Evolutionary conservation across 2,888 invertebrate genomes (phyloP).

Genomic region (Serripes groenlandicus): DNA sequence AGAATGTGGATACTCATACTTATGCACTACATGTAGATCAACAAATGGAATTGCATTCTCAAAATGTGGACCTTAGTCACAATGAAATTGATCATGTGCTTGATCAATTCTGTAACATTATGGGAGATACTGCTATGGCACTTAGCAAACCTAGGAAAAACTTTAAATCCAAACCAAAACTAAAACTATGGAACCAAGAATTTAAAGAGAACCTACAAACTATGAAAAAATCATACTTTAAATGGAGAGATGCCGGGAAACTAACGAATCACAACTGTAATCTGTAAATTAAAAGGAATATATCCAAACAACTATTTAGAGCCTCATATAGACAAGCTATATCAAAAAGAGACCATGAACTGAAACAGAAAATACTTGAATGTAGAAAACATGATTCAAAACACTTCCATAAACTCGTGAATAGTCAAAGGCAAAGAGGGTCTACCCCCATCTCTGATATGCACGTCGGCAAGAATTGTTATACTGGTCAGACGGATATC

Average conservation of each 20-base stretch:
- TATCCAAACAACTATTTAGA: neutral
- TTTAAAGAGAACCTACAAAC: neutral
- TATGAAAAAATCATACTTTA: neutral
- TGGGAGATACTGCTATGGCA: too few relatives aligned
- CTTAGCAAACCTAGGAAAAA: neutral
- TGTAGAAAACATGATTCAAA: neutral
- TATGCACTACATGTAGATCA: too few relatives aligned
- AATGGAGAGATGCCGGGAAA: neutral
- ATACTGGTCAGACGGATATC: neutral
- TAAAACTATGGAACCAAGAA: neutral
- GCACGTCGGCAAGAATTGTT: neutral
- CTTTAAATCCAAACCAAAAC: constrained; percentile 3
- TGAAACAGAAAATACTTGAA: neutral
- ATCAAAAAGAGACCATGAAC: neutral
- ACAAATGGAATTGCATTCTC: too few relatives aligned
- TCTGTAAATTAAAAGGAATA: neutral
- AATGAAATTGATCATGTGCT: too few relatives aligned
- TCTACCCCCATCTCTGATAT: neutral
- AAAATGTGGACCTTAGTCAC: too few relatives aligned
- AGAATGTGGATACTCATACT: too few relatives aligned
- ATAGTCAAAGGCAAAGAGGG: neutral
- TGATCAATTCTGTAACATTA: too few relatives aligned
- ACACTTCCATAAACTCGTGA: neutral
- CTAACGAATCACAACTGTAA: neutral
- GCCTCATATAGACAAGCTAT: neutral